A percentile compares a stretch with the other conserved stretches of the same genome.
phyloP scores from a whole-genome alignment of 64 coral and sea anemone species.

The Cladopsammia gracilis region DNA sequence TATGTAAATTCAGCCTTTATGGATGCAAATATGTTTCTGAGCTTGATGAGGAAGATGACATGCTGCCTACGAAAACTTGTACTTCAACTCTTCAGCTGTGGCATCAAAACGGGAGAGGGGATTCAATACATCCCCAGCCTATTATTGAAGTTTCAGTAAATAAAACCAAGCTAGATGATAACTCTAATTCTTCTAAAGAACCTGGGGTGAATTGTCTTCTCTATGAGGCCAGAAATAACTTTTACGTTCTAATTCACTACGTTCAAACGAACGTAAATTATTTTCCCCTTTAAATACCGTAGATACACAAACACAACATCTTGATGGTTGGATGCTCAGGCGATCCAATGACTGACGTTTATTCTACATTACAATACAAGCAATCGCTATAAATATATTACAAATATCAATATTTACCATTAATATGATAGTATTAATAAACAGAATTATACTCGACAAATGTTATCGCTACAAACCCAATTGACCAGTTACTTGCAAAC shows the following conservation, averaged over 20 bases:
- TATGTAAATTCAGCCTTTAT: slow-evolving; percentile 49
- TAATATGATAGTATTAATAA: too few species aligned
- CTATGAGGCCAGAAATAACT: slow-evolving; percentile 22
- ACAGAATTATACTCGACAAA: too few species aligned
- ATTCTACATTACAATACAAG: too few species aligned
- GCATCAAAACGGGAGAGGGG: slow-evolving; percentile 43
- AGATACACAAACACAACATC: too few species aligned
- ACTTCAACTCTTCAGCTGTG: slow-evolving; percentile 44
- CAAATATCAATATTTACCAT: too few species aligned
- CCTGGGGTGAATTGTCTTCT: slow-evolving; percentile 10
- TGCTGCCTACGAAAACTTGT: slow-evolving; percentile 24
- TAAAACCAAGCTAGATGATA: slow-evolving; percentile 7
- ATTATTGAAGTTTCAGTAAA: slow-evolving; percentile 44
- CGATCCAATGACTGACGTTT: too few species aligned
- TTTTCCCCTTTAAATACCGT: too few species aligned
- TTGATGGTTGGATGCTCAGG: too few species aligned
- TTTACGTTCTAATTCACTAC: too few species aligned
- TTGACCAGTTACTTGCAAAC: slow-evolving; percentile 4
- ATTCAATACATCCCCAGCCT: slow-evolving; percentile 24
- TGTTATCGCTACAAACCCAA: too few species aligned
- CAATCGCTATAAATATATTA: too few species aligned
- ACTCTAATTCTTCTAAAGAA: background rate
- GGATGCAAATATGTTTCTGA: slow-evolving; percentile 37
- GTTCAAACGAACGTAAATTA: too few species aligned
- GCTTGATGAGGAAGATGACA: slow-evolving; percentile 27